These are phyloP conservation scores for Orthonychiurus folsomi DNA, from an alignment of 2,888 invertebrate species.

Conservation along the genomic window DNA sequence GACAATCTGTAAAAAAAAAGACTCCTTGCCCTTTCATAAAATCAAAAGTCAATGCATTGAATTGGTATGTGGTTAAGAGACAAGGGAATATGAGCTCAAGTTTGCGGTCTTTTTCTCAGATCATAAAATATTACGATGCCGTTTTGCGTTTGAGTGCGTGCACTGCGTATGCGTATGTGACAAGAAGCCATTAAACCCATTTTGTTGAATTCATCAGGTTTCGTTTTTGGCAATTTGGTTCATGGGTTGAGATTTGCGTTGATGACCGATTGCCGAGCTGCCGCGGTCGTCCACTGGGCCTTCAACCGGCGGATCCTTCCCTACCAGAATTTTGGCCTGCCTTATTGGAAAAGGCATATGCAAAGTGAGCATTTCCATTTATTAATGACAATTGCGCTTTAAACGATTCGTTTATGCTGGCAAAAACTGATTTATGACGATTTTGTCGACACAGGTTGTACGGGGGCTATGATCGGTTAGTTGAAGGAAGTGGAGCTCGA, in stretches of 20 bases:
- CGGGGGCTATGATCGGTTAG: constrained; percentile 59
- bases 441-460: constrained; percentile 56
- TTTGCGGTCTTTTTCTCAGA: no score
- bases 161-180: no score
- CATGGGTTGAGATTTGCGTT: constrained; percentile 64
- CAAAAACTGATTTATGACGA: no score
- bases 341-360: constrained; percentile 69
- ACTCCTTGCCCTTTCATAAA: no score
- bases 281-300: constrained; percentile 55
- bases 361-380: constrained; percentile 52
- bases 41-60: no score
- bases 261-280: constrained; percentile 67
- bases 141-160: no score
- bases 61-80: no score
- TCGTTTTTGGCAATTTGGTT: constrained; percentile 70
- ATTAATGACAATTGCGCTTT: neutral
- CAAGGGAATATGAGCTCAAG: no score
- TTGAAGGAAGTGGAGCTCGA: constrained; percentile 56
- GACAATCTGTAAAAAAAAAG: no score
- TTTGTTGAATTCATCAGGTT: constrained; percentile 49
- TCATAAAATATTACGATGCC: no score
- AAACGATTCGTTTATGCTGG: no score
- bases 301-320: constrained; percentile 50
- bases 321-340: constrained; percentile 66
- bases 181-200: no score